phyloP scores from a whole-genome alignment of 2,113 vertebrate species.

The Neopipo cinnamomea region DNA sequence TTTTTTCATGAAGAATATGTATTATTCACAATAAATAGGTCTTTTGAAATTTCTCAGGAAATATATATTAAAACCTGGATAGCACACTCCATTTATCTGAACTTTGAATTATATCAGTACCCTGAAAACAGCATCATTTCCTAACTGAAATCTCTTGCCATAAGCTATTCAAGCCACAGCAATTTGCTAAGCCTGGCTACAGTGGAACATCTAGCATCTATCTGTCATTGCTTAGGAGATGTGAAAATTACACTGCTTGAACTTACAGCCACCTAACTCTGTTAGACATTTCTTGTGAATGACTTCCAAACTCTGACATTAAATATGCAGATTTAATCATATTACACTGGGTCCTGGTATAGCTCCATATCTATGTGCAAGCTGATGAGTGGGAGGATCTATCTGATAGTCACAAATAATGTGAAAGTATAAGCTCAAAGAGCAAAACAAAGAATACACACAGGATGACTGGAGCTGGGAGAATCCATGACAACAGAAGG shows the following conservation, averaged over 20 bases:
- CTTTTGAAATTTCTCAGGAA: background rate
- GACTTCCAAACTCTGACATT: background rate
- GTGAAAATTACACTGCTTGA: background rate
- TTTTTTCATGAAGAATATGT: background rate
- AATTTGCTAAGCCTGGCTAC: background rate
- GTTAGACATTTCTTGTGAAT: background rate
- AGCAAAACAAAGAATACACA: background rate
- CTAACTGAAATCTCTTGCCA: background rate
- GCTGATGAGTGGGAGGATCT: background rate
- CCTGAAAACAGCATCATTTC: background rate
- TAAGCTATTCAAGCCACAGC: background rate
- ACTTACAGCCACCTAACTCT: background rate
- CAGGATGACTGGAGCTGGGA: background rate
- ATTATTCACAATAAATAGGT: conserved; percentile 17
- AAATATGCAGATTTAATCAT: background rate
- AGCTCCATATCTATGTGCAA: background rate
- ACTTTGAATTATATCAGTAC: background rate
- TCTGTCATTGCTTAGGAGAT: background rate
- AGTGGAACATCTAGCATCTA: background rate
- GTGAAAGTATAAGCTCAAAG: background rate
- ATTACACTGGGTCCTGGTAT: background rate
- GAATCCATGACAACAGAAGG: background rate
- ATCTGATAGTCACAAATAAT: background rate
- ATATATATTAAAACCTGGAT: background rate
- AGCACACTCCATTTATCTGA: background rate